A percentile compares a stretch with the other conserved stretches of the same genome.
Evolutionary conservation across 2,888 invertebrate species (phyloP).

Genomic region (Eurois occulta): DNA sequence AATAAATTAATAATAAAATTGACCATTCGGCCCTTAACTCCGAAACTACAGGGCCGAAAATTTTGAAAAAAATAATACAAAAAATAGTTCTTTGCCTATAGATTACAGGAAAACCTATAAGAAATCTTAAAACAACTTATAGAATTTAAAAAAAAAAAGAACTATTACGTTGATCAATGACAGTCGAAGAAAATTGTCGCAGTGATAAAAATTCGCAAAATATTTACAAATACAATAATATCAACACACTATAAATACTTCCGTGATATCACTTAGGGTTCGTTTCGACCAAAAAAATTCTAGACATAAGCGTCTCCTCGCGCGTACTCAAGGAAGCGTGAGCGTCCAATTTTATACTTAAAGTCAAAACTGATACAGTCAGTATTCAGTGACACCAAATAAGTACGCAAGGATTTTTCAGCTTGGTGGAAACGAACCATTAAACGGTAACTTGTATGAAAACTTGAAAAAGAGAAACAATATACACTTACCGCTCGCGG

Average conservation of each 20-base stretch:
- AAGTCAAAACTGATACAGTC: neutral
- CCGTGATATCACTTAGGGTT: neutral
- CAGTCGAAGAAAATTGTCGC: neutral
- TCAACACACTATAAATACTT: neutral
- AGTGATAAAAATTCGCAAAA: neutral
- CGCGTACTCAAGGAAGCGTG: neutral
- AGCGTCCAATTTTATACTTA: neutral
- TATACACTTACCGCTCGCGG: constrained; percentile 75
- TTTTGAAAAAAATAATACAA: too few species aligned
- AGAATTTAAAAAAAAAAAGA: too few species aligned
- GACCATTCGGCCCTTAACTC: too few species aligned
- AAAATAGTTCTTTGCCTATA: too few species aligned
- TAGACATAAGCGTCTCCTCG: neutral
- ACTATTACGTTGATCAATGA: neutral
- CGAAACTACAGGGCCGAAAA: too few species aligned
- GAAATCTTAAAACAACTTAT: too few species aligned
- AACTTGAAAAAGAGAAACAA: neutral
- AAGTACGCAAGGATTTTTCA: too few species aligned
- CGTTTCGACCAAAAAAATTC: neutral
- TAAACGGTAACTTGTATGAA: neutral
- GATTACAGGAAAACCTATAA: too few species aligned
- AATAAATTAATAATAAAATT: too few species aligned
- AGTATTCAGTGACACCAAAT: too few species aligned
- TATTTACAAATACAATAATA: neutral
- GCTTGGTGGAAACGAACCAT: too few species aligned